Evolutionary conservation across 2,113 vertebrate species (phyloP).

Genomic region (Rhynchomys soricoides): DNA sequence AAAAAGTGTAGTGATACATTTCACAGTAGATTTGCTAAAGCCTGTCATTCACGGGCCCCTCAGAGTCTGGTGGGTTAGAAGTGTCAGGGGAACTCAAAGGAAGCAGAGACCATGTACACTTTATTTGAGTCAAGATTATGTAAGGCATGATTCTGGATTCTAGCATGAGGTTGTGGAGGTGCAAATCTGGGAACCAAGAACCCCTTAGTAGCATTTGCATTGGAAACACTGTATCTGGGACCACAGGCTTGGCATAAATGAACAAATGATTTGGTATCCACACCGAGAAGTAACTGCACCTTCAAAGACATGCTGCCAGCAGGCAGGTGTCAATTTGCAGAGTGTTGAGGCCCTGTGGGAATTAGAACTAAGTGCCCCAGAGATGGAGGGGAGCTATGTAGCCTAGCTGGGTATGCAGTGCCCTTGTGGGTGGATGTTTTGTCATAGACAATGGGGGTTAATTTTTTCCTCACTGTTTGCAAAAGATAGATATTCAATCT

Average conservation of each 20-base stretch:
- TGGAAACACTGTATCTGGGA: background rate
- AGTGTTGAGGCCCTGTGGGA: background rate
- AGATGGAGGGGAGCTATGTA: background rate
- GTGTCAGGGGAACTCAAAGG: fast-evolving
- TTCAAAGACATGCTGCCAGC: too few species aligned
- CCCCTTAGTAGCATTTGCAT: background rate
- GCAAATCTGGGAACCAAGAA: too few species aligned
- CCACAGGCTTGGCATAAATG: background rate
- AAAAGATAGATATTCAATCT: background rate
- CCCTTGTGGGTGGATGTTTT: background rate
- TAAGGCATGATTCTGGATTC: background rate
- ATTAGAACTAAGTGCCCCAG: background rate
- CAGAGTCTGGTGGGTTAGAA: background rate
- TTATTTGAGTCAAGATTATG: background rate
- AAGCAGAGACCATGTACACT: too few species aligned
- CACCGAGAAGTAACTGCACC: background rate
- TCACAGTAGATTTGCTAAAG: background rate
- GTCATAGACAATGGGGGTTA: background rate
- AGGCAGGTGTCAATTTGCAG: fast-evolving
- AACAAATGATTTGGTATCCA: background rate
- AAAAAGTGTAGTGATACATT: background rate
- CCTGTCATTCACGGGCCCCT: too few species aligned
- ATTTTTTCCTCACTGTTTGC: background rate
- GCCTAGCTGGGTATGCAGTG: background rate
- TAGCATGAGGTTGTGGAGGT: background rate